These are phyloP conservation scores for Callimorpha dominula DNA, from an alignment of 2,888 invertebrate species.

Conservation along the genomic window DNA sequence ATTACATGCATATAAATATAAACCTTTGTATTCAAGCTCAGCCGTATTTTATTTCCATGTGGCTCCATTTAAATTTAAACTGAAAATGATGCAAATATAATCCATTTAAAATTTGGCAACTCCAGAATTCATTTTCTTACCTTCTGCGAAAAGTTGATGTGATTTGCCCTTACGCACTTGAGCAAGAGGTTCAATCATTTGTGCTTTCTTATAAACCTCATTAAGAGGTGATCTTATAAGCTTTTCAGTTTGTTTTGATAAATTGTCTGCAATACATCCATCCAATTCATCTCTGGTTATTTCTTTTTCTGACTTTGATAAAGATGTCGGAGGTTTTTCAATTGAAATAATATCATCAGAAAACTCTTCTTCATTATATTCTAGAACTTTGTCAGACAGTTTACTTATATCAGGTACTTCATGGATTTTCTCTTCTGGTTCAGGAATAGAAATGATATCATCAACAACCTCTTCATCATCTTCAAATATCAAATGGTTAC, in stretches of 20 bases:
- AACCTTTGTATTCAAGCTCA: neutral
- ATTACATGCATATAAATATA: neutral
- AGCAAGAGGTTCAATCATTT: slow-evolving; percentile 68
- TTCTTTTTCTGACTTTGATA: slow-evolving; percentile 18
- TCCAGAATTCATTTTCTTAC: slow-evolving; percentile 54
- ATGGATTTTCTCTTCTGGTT: slow-evolving; percentile 32
- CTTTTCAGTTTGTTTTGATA: slow-evolving; percentile 36
- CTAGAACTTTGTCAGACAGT: slow-evolving; percentile 19
- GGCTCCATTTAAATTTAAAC: neutral
- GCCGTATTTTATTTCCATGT: neutral
- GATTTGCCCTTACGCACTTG: slow-evolving; percentile 56
- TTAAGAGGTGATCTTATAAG: slow-evolving; percentile 31
- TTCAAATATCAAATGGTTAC: slow-evolving; percentile 45
- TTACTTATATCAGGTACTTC: slow-evolving; percentile 20
- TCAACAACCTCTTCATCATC: slow-evolving; percentile 65
- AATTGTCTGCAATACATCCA: slow-evolving; percentile 43
- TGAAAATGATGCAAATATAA: neutral
- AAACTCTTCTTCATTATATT: slow-evolving; percentile 39
- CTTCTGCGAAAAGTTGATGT: slow-evolving; percentile 43
- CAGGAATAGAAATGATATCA: slow-evolving; percentile 68
- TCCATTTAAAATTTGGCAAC: neutral
- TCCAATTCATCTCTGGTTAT: slow-evolving; percentile 57
- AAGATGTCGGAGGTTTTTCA: slow-evolving; percentile 22
- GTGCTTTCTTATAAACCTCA: slow-evolving; percentile 59
- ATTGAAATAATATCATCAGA: slow-evolving; percentile 50